Base-by-base conservation (phyloP, 2,797 vertebrate species). In the Lacerta viridis region DNA sequence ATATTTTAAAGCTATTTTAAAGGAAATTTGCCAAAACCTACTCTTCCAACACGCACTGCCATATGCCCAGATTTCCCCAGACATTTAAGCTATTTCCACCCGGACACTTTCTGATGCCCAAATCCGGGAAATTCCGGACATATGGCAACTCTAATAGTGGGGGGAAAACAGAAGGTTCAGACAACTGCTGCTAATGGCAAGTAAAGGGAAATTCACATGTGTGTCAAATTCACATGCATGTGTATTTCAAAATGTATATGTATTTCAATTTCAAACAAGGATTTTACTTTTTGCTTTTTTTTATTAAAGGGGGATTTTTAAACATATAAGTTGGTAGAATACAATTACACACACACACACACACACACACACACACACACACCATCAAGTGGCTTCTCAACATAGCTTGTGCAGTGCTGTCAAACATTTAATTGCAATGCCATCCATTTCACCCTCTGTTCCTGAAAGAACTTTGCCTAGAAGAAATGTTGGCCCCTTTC, bases 301-400 rank as follows among this genome's bases (percentile, higher is more conserved):
- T 75, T 64, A 4, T 85, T 77, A 77, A 72, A 71, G 15, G 82
- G 80, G 85, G 4, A 27, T 59, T 29, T 50, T 8, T 1, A 88
- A 92, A 83, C 50, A 29, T 64, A 43, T 36, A 29, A 76, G 5
- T 61, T 61, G 36, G 36, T 64, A 76, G 39, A 39, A 29, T 64
- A 25, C 50, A 84, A 29, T 75, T 61, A 39, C 39, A 39, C 39
- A 39, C 39, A 39, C 39, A 39, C 39, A 5, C 84, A 4, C 20
- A 36, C 59, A 18, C 39, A 66, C 66, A 43, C 27, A 69, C 1
- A 2, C 11, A 5, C 84, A 4, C 20, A 36, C 59, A 18, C 39
- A 66, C 66, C 3, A 50, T 33, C 43, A 77, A 88, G 72, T 7
- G 18, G 77, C 7, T 91, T 87, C 0, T 86, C n/a, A 78, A 41